A percentile compares a stretch with the other conserved stretches of the same genome.
These are phyloP conservation scores for Calephelis nemesis DNA, from an alignment of 1,140 invertebrate genomes.

Conservation along the genomic window DNA sequence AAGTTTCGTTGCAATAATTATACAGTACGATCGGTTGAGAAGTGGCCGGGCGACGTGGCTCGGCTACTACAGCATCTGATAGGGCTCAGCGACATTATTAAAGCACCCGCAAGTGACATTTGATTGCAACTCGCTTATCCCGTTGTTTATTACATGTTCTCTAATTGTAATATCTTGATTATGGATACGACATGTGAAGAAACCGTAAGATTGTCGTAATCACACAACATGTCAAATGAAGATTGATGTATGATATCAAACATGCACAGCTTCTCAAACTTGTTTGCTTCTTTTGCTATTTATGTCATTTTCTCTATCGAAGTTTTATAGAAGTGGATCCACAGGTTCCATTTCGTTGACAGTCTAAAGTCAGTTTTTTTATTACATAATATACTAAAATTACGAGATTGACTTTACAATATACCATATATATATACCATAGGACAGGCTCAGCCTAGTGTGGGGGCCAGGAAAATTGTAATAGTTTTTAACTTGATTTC, in stretches of 20 bases:
- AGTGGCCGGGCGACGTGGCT: slow-evolving; percentile 33
- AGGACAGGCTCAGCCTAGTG: no score
- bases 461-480: no score
- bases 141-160: slow-evolving; percentile 53
- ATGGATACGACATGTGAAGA: slow-evolving; percentile 39
- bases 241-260: slow-evolving; percentile 59
- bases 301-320: no score
- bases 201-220: slow-evolving; percentile 52
- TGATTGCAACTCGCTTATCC: slow-evolving; percentile 48
- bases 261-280: slow-evolving; percentile 21
- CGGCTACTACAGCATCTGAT: slow-evolving; percentile 43
- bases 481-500: no score
- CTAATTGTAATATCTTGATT: slow-evolving; percentile 42
- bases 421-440: no score
- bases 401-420: no score
- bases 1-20: slow-evolving; percentile 67
- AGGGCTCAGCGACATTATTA: slow-evolving; percentile 51
- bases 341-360: no score
- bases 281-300: neutral
- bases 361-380: no score
- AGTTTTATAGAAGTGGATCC: no score
- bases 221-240: slow-evolving; percentile 59
- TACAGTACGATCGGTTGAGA: slow-evolving; percentile 38
- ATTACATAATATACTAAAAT: no score
- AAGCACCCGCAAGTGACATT: slow-evolving; percentile 49